These are phyloP conservation scores for Otocyon megalotis DNA, from an alignment of 2,113 vertebrate genomes.

Conservation along the genomic window DNA sequence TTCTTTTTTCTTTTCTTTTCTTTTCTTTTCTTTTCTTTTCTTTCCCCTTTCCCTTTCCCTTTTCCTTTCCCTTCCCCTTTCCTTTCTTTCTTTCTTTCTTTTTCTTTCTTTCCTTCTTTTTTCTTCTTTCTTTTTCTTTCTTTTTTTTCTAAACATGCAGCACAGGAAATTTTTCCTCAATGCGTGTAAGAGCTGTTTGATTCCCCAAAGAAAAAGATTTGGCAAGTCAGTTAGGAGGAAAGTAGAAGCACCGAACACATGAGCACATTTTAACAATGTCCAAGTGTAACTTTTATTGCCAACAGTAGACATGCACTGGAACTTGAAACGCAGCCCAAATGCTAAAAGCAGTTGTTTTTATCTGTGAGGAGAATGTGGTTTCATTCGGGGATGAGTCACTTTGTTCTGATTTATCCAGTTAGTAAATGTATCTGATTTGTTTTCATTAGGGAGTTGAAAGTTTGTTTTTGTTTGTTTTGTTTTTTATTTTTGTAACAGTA, in stretches of 20 bases:
- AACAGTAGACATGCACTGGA: constrained; percentile 86
- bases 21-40: background rate
- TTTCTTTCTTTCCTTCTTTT: constrained; percentile 10
- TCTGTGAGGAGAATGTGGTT: constrained; percentile 83
- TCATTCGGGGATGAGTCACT: constrained; percentile 86
- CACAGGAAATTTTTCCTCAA: constrained; percentile 86
- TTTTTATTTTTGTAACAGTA: constrained; percentile 14
- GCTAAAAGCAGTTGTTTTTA: constrained; percentile 86
- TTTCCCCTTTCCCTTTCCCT: background rate
- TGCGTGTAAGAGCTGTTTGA: constrained; percentile 83
- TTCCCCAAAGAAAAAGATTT: constrained; percentile 86
- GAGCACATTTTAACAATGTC: constrained; percentile 87
- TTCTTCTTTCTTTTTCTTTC: background rate
- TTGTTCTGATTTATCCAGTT: constrained; percentile 85
- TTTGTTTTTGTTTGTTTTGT: constrained; percentile 62
- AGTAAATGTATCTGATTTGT: constrained; percentile 86
- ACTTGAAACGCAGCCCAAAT: constrained; percentile 79
- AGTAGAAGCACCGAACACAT: constrained; percentile 83
- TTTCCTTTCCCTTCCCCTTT: too few relatives aligned
- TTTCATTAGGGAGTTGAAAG: constrained; percentile 83
- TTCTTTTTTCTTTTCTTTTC: too few relatives aligned
- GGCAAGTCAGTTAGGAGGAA: constrained; percentile 84
- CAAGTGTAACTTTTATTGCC: constrained; percentile 87
- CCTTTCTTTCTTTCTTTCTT: too few relatives aligned
- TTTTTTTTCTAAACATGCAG: constrained; percentile 62